Evolutionary conservation across 2,113 vertebrate genomes (phyloP), one percentile per base, ranked within the genome.

Genomic region (Galeopterus variegatus): DNA sequence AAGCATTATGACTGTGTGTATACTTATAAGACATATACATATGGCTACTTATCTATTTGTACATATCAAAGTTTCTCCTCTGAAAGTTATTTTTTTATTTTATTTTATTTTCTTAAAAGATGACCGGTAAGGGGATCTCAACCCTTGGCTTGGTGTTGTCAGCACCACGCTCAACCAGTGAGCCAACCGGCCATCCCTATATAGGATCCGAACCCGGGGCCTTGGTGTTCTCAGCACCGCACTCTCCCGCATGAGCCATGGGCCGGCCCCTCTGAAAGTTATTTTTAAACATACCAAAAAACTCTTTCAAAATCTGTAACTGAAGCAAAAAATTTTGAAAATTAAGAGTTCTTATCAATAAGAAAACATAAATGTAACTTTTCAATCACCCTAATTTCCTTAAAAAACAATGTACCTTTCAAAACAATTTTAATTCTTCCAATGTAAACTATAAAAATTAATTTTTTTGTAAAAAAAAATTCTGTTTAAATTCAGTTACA

Each of bases 351-450:
- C 81, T 85, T 17, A 54, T 33, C 8, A 64, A 48, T 14, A 88
- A 88, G 45, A 94, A 96, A 87, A 67, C 9, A 86, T 41, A 88
- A 88, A 80, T 11, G 8, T 84, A 70, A 52, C 41, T 93, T 90
- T 60, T 90, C 28, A 36, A 69, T 85, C 6, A 73, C 50, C 87
- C 41, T 36, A 89, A 90, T 26, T 67, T 90, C n/a, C 62, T 45
- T 80, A 72, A 95, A 77, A 48, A 92, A 67, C 56, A 82, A 89
- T 60, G 36, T 5, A 18, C 9, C n/a, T 92, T 64, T 64, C 18
- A 58, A 70, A 90, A 18, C 24, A 83, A 89, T 56, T 80, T 95
- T 87, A 95, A 88, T 54, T 85, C 19, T 23, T 88, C 45, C 19
- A 88, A 50, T 23, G 79, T 58, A 85, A 94, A 58, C 21, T 75